Conservation (phyloP, 2,113 vertebrate genomes). For the Trochalopteron elliotii region DNA sequence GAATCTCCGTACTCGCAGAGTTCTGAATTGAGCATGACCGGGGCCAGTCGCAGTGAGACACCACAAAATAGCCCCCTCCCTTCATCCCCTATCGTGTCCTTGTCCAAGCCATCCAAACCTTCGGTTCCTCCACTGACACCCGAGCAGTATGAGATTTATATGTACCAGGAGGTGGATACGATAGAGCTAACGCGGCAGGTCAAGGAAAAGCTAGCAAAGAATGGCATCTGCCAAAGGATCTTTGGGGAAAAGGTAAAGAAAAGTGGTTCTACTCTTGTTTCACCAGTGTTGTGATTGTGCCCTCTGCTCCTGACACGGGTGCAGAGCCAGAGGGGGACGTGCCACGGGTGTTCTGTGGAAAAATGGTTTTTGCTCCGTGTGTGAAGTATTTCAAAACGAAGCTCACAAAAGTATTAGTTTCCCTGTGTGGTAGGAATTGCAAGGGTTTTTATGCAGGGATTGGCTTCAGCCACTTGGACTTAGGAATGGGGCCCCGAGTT, state of each 20-base stretch:
- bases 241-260: constrained; percentile 90
- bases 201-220: constrained; percentile 93
- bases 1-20: constrained; percentile 87
- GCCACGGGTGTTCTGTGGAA: not conserved
- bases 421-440: not conserved
- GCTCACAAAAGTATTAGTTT: fast-evolving
- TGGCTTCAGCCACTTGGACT: not conserved
- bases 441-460: not conserved
- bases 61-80: constrained; percentile 88
- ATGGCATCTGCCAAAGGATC: constrained; percentile 91
- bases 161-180: constrained; percentile 94
- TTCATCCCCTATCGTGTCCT: constrained; percentile 80
- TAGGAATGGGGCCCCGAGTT: not conserved
- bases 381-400: not conserved
- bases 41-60: constrained; percentile 83
- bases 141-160: constrained; percentile 92
- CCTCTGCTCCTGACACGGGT: not conserved
- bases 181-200: constrained; percentile 90
- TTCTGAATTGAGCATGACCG: constrained; percentile 84
- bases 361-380: not conserved
- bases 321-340: not conserved
- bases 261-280: constrained; percentile 46
- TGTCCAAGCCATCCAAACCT: constrained; percentile 84
- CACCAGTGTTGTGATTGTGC: not conserved
- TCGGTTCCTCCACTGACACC: constrained; percentile 85